These are phyloP conservation scores for Hydroisotoma schaefferi DNA, from an alignment of 2,888 invertebrate species.

Conservation along the genomic window DNA sequence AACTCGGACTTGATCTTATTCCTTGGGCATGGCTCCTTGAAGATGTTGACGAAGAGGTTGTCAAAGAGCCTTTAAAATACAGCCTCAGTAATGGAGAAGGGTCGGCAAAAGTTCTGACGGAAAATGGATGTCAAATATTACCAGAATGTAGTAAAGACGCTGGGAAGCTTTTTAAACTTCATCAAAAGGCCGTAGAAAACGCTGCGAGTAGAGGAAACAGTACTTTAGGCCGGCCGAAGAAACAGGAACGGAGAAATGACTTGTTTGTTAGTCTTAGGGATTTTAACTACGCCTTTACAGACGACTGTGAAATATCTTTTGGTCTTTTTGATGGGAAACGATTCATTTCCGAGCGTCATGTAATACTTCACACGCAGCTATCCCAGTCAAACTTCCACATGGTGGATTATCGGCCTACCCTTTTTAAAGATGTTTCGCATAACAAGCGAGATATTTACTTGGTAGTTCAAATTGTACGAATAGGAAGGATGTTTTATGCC, in stretches of 20 bases:
- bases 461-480: constrained; percentile 83
- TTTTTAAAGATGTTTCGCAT: constrained; percentile 26
- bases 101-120: not conserved
- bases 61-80: constrained; percentile 5
- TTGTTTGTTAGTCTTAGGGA: constrained; percentile 83
- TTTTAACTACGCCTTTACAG: constrained; percentile 79
- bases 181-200: constrained; percentile 40
- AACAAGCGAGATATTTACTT: constrained; percentile 67
- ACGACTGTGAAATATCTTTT: constrained; percentile 84
- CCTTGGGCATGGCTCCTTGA: constrained; percentile 61
- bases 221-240: constrained; percentile 28
- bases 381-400: constrained; percentile 31
- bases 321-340: constrained; percentile 69
- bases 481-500: constrained; percentile 76
- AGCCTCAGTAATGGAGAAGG: not conserved
- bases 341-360: constrained; percentile 31
- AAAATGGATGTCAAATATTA: not conserved
- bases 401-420: constrained; percentile 26
- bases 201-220: constrained; percentile 55
- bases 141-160: constrained; percentile 21
- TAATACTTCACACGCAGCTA: constrained; percentile 23
- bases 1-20: constrained; percentile 85
- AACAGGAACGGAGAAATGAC: constrained; percentile 62
- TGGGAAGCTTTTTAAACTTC: constrained; percentile 33
- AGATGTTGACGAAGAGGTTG: constrained; percentile 24